Evolutionary conservation across 2,113 vertebrate species (phyloP), one percentile per base, ranked within the genome.

Genomic region (Seriola rivoliana): DNA sequence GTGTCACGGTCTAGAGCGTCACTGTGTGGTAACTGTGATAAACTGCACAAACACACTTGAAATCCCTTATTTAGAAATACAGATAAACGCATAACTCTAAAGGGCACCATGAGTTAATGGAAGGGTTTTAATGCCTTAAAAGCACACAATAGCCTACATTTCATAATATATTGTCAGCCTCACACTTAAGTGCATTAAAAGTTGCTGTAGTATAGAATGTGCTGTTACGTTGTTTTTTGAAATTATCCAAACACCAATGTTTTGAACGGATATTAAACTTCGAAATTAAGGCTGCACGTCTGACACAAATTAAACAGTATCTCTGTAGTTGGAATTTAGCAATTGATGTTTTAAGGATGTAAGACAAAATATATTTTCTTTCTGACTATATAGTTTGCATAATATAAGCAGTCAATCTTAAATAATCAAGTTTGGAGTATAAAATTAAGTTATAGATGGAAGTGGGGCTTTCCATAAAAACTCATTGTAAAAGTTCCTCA

Each of bases 1-100:
- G 48, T 84, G 69, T 68, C 46, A 80, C 68, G 88, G 86, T 91
- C 84, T 87, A 73, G 40, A 89, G 85, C 82, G 93, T 85, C 92
- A 63, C 85, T 77, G 5, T 36, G 91, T 90, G 93, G 90, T 54
- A 2, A 71, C n/a, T 36, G 78, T 16, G 3, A 58, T 3, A 13
- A 71, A 84, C 55, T 72, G 19, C 79, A 81, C 34, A 75, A 36
- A 88, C 57, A 25, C 32, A 8, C 36, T 2, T 38, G 7, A 63
- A 78, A 55, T n/a, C 50, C 3, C 4, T 50, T 8, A 52, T 4
- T 55, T 1, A 67, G 23, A 68, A 16, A 72, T 9, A 0, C 23
- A 9, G 5, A 17, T 1, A 55, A 25, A 6, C 16, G n/a, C 17
- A 46, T 50, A 0, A 6, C 34, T 4, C 5, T 9, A 16, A 46